phyloP scores from a whole-genome alignment of 2,797 vertebrate species.

The Clamator glandarius region DNA sequence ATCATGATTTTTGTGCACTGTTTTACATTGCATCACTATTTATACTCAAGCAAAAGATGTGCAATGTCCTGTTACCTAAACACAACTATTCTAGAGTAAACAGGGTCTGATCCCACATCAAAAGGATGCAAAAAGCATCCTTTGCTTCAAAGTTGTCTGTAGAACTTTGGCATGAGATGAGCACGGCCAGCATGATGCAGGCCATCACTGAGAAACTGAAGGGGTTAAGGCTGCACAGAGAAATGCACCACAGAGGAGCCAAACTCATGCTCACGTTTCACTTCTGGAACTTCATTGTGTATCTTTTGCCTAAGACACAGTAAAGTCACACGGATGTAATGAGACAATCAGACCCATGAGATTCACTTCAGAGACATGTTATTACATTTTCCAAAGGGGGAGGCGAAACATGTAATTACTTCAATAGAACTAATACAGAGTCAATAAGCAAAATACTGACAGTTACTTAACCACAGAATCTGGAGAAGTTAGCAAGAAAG shows the following conservation, averaged over 20 bases:
- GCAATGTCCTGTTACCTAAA: background rate
- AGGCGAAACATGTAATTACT: background rate
- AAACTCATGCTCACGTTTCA: background rate
- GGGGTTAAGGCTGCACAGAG: background rate
- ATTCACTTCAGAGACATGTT: background rate
- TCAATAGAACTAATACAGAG: background rate
- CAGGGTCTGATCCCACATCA: background rate
- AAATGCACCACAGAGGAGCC: background rate
- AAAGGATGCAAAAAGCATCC: too few species aligned
- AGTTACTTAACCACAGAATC: background rate
- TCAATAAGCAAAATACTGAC: background rate
- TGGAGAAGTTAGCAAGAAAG: background rate
- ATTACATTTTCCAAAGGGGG: background rate
- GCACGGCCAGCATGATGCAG: accelerated
- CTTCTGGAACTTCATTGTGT: background rate
- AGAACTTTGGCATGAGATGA: background rate
- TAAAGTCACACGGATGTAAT: background rate
- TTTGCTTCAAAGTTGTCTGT: background rate
- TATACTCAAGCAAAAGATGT: background rate
- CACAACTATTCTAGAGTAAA: background rate
- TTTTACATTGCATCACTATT: background rate
- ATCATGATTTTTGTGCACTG: background rate
- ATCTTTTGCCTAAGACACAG: background rate
- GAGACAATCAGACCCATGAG: background rate
- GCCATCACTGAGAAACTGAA: background rate